Evolutionary conservation across 2,888 invertebrate species (phyloP).

Genomic region (Limnephilus rhombicus): DNA sequence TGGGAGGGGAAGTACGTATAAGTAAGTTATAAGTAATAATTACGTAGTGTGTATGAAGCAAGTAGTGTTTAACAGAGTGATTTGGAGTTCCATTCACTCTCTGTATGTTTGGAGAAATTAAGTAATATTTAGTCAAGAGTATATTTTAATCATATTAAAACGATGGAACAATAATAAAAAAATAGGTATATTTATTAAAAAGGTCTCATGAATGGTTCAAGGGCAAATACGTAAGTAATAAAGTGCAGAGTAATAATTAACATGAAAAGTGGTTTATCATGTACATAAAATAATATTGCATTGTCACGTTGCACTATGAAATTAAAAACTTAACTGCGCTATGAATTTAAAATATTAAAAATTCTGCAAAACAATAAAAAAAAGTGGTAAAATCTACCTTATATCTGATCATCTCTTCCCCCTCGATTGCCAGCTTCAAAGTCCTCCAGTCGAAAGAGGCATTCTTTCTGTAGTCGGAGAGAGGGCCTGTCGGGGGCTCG

Average conservation of each 20-base stretch:
- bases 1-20: too few species aligned
- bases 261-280: not conserved
- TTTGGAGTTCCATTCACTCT: not conserved
- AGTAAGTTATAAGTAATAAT: too few species aligned
- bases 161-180: not conserved
- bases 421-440: conserved; percentile 76
- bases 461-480: conserved; percentile 80
- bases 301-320: not conserved
- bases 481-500: conserved; percentile 81
- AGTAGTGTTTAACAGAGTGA: not conserved
- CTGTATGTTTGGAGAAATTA: not conserved
- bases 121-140: not conserved
- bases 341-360: not conserved
- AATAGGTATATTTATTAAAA: not conserved
- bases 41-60: not conserved
- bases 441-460: conserved; percentile 85
- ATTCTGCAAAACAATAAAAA: not conserved
- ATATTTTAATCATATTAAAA: not conserved
- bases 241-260: not conserved
- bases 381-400: conserved; percentile 72
- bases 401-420: conserved; percentile 75
- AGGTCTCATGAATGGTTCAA: not conserved
- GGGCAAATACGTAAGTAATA: not conserved
- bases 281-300: not conserved
- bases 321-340: not conserved